Percentiles rank a stretch among this genome's conserved stretches.
phyloP scores from a whole-genome alignment of 2,113 vertebrate genomes.

The Grammomys dolichurus region DNA sequence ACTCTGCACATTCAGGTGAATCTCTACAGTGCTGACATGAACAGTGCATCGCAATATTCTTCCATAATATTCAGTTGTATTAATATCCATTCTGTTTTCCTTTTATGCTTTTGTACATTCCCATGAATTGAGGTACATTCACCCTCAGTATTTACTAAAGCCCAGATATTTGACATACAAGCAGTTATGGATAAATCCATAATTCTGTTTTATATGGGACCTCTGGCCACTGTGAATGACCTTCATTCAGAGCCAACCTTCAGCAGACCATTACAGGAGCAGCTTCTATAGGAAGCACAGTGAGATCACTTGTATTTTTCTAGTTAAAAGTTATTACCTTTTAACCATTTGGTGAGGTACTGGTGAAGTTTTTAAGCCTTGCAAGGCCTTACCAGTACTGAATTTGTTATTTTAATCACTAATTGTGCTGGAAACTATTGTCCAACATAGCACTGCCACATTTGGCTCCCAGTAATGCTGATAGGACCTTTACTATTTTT shows the following conservation, averaged over 20 bases:
- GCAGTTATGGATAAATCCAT: background rate
- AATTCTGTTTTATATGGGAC: background rate
- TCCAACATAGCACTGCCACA: background rate
- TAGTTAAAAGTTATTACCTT: background rate
- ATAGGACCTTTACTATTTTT: background rate
- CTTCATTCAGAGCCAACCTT: background rate
- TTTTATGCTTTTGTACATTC: background rate
- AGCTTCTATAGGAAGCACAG: background rate
- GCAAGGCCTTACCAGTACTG: background rate
- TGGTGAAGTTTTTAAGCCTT: background rate
- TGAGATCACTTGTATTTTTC: background rate
- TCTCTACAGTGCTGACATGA: background rate
- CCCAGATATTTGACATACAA: background rate
- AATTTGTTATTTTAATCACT: background rate
- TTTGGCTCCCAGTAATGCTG: background rate
- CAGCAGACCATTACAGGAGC: background rate
- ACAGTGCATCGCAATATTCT: background rate
- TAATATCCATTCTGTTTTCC: background rate
- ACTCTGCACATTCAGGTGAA: background rate
- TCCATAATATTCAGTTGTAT: background rate
- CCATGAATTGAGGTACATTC: background rate
- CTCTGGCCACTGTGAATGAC: background rate
- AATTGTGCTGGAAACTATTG: background rate
- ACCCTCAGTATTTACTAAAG: background rate
- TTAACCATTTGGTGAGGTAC: background rate